Conservation (phyloP, 2,888 invertebrate genomes). For the Archips crataeganus region DNA sequence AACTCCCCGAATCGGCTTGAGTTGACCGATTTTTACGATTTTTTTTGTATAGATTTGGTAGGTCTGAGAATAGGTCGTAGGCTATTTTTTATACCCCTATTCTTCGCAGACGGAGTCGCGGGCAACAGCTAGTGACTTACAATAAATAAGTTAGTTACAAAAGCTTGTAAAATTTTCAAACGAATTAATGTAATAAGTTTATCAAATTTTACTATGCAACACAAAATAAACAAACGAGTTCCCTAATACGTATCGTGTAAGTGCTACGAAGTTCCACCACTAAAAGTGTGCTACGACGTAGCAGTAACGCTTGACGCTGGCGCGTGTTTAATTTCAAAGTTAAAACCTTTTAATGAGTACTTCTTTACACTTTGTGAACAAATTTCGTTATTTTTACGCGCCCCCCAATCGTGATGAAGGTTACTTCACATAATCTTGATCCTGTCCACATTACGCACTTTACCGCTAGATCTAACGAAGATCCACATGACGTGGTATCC, state of each 20-base stretch:
- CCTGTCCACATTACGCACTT: slow-evolving; percentile 12
- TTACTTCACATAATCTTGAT: neutral
- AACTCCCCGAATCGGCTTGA: no score
- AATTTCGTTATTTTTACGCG: neutral
- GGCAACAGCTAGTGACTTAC: no score
- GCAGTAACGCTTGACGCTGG: slow-evolving; percentile 10
- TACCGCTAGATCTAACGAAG: neutral
- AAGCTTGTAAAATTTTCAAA: no score
- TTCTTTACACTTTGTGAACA: neutral
- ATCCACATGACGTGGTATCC: neutral
- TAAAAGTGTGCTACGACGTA: slow-evolving; percentile 31
- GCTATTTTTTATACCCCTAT: no score
- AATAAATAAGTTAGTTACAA: no score
- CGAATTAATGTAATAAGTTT: no score
- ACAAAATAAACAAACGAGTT: neutral
- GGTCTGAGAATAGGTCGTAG: no score
- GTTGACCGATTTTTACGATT: no score
- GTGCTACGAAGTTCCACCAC: slow-evolving; percentile 25
- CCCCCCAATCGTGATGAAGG: neutral
- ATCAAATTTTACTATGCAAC: no score
- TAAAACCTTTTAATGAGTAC: neutral
- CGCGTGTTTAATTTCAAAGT: slow-evolving; percentile 2
- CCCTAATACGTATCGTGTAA: neutral
- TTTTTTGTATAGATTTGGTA: no score
- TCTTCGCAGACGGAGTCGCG: no score